These are phyloP conservation scores for Heterocephalus glaber DNA, from an alignment of 2,113 vertebrate genomes.

Conservation along the genomic window DNA sequence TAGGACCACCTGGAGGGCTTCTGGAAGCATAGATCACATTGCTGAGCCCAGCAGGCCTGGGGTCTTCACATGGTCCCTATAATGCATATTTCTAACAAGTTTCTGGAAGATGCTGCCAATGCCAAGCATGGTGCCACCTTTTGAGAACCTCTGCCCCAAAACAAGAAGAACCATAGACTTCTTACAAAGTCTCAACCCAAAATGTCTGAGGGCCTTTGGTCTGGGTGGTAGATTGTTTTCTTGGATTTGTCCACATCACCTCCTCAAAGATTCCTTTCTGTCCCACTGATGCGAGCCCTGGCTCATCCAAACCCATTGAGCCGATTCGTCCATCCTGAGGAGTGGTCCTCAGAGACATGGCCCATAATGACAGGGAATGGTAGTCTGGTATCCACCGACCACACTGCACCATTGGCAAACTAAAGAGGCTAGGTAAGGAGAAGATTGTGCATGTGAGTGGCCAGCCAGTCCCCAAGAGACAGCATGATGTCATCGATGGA, in stretches of 20 bases:
- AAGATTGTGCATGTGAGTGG: neutral
- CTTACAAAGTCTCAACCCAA: neutral
- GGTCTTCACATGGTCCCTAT: neutral
- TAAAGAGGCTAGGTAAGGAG: neutral
- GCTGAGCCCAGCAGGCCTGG: neutral
- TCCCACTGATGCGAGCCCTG: neutral
- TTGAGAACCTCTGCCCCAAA: neutral
- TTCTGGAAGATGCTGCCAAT: neutral
- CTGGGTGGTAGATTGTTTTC: neutral
- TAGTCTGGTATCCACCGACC: neutral
- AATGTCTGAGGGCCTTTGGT: neutral
- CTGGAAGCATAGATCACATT: neutral
- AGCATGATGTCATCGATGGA: neutral
- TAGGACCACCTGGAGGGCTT: neutral
- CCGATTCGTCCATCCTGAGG: neutral
- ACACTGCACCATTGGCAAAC: too few relatives aligned
- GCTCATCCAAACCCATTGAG: neutral
- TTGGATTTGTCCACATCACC: neutral
- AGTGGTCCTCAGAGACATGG: neutral
- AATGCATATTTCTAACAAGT: neutral
- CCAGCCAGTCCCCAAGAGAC: neutral
- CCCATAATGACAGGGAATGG: neutral
- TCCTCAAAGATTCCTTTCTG: neutral
- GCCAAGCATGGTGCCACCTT: neutral
- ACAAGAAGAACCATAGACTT: neutral